These are phyloP conservation scores for Callorhinus ursinus DNA, from an alignment of 2,113 vertebrate species.

Conservation along the genomic window DNA sequence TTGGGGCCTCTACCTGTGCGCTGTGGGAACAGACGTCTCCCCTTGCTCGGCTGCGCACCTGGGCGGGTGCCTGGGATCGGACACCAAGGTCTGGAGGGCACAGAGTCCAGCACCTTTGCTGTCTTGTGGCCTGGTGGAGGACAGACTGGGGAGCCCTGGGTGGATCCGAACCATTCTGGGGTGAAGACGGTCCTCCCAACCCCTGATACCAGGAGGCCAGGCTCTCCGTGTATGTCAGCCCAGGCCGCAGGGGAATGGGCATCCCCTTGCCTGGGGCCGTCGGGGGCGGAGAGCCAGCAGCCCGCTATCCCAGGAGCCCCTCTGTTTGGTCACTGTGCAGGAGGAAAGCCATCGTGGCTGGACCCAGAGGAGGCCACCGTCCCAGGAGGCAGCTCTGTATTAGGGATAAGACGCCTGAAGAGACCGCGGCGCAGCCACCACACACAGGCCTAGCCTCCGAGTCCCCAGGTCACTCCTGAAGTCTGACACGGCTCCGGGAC, in stretches of 20 bases:
- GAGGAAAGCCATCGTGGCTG: fast-evolving
- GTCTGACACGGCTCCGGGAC: background rate
- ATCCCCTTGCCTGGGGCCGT: background rate
- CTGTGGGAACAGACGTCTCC: background rate
- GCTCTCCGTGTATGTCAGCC: background rate
- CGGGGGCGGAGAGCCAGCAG: background rate
- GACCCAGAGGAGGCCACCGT: fast-evolving
- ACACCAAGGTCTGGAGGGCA: background rate
- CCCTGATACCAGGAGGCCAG: background rate
- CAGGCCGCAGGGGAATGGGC: no score
- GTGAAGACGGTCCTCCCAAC: background rate
- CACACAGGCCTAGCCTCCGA: fast-evolving
- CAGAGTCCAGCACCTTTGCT: background rate
- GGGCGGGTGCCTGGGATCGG: no score
- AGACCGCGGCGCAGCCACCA: background rate
- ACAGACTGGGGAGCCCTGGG: no score
- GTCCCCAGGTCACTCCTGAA: background rate
- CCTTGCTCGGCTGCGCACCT: background rate
- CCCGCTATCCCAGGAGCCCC: background rate
- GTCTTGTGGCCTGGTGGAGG: background rate
- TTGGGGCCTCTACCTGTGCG: background rate
- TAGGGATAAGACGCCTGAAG: background rate
- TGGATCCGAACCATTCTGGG: fast-evolving
- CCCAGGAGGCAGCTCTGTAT: background rate
- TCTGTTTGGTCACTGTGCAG: background rate